phyloP scores from a whole-genome alignment of 2,888 invertebrate genomes.

The Dicyrtomina minuta region DNA sequence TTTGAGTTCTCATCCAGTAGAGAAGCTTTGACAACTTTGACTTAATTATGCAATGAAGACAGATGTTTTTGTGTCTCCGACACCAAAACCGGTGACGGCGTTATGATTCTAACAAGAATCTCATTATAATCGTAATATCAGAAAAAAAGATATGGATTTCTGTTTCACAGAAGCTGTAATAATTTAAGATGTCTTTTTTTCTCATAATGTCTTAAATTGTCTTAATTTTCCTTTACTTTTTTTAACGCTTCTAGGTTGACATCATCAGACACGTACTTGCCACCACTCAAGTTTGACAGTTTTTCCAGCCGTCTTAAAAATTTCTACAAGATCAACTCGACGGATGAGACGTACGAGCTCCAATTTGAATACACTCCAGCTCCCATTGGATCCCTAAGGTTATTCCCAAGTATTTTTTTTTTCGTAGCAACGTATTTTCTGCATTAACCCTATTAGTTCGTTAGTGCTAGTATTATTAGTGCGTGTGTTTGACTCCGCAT shows the following conservation, averaged over 20 bases:
- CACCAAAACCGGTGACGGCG: too few relatives aligned
- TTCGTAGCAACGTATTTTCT: too few relatives aligned
- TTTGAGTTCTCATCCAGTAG: neutral
- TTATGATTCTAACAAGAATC: too few relatives aligned
- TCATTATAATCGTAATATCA: too few relatives aligned
- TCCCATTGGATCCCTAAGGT: slow-evolving; percentile 50
- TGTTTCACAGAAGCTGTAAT: neutral
- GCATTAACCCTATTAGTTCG: neutral
- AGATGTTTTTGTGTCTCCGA: neutral
- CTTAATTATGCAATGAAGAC: slow-evolving; percentile 7
- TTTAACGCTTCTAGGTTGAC: slow-evolving; percentile 23
- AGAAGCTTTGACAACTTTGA: neutral
- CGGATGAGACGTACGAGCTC: slow-evolving; percentile 43
- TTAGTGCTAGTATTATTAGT: neutral
- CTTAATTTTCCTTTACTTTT: slow-evolving; percentile 15
- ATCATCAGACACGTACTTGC: slow-evolving; percentile 57
- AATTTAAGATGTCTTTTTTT: neutral
- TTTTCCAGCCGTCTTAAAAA: slow-evolving; percentile 59
- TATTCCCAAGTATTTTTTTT: neutral
- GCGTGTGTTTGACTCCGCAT: neutral
- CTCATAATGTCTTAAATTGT: slow-evolving; percentile 11
- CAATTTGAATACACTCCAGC: slow-evolving; percentile 47
- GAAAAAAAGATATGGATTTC: too few relatives aligned
- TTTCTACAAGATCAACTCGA: slow-evolving; percentile 55
- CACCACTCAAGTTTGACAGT: slow-evolving; percentile 60